Evolutionary conservation across 2,888 invertebrate genomes (phyloP).

Genomic region (Stenotaenia linearis): DNA sequence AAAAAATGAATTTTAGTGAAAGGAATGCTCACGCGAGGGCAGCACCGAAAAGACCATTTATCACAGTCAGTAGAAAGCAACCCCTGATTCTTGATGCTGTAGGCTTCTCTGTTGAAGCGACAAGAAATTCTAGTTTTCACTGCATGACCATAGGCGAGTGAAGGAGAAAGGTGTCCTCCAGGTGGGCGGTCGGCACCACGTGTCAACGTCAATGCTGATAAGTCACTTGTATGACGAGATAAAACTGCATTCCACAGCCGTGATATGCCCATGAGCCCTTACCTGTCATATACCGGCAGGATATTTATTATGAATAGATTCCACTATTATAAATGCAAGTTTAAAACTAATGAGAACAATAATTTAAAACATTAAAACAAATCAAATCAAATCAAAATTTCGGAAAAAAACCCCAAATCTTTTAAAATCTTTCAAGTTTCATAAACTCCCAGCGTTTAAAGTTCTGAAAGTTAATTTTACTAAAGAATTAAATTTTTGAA

Average conservation of each 20-base stretch:
- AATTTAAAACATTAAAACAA: no score
- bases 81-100: not conserved
- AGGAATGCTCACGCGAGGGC: constrained; percentile 16
- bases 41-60: constrained; percentile 30
- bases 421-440: no score
- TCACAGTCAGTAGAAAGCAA: constrained; percentile 17
- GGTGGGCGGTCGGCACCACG: not conserved
- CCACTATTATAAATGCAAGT: not conserved
- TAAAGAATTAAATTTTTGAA: not conserved
- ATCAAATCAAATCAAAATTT: no score
- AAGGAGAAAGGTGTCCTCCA: constrained; percentile 17
- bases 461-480: no score
- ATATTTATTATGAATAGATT: not conserved
- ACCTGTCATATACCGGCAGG: not conserved
- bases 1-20: not conserved
- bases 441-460: no score
- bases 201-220: constrained; percentile 24
- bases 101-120: not conserved
- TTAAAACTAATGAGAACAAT: not conserved
- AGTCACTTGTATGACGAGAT: constrained; percentile 12
- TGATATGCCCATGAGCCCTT: constrained; percentile 3
- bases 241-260: constrained; percentile 15
- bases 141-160: constrained; percentile 6
- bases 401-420: no score
- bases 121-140: not conserved